Evolutionary conservation across 2,888 invertebrate species (phyloP).

Genomic region (Lasioglossum zephyrum): DNA sequence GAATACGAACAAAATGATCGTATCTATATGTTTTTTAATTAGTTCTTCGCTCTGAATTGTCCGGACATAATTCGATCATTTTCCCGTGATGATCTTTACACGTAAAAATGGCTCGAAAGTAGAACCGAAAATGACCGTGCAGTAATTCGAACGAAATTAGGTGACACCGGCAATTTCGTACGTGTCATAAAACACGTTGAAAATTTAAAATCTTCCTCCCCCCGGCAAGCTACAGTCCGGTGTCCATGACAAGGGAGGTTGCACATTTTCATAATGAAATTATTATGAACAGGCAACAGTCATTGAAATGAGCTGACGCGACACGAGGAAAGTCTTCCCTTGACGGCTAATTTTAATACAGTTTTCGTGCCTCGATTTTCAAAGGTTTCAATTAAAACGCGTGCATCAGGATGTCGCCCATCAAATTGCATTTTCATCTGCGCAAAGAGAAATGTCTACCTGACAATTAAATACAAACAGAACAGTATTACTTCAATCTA

Average conservation of each 20-base stretch:
- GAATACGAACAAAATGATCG: no score
- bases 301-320: conserved; percentile 33
- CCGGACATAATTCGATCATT: not conserved
- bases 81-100: not conserved
- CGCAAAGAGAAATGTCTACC: not conserved
- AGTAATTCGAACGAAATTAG: conserved; percentile 29
- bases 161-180: conserved; percentile 27
- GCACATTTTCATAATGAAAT: conserved; percentile 43
- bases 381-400: not conserved
- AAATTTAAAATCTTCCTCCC: conserved; percentile 21
- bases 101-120: not conserved
- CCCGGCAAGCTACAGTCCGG: conserved; percentile 14
- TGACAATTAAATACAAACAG: not conserved
- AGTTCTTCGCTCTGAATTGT: no score
- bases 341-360: conserved; percentile 25
- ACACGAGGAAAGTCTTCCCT: conserved; percentile 22
- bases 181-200: conserved; percentile 32
- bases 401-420: not conserved
- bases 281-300: conserved; percentile 30
- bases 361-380: not conserved
- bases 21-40: no score
- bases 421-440: not conserved
- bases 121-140: not conserved
- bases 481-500: not conserved
- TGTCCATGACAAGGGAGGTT: conserved; percentile 29